Evolutionary conservation across 1,140 invertebrate species (phyloP).

Genomic region (Streblospio benedicti): DNA sequence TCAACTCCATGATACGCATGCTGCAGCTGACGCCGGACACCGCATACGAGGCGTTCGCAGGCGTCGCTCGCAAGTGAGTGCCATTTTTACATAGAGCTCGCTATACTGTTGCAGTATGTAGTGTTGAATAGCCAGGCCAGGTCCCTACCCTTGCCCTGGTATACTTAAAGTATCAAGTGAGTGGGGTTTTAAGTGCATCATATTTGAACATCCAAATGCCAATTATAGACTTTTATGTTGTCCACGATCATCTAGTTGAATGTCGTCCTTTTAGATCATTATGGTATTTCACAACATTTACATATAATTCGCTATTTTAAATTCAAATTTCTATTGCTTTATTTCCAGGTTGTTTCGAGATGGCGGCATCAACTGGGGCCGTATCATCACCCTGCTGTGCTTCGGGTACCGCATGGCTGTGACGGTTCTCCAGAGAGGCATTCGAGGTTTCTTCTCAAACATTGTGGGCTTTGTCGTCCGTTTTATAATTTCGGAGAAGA

Average conservation of each 20-base stretch:
- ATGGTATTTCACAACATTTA: too few species aligned
- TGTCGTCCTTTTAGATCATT: too few species aligned
- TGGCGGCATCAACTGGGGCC: constrained; percentile 34
- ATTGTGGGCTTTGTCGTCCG: constrained; percentile 31
- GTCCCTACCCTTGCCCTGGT: too few species aligned
- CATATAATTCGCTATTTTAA: too few species aligned
- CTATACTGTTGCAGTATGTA: neutral
- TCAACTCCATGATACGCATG: constrained; percentile 29
- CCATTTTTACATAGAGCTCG: neutral
- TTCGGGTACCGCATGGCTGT: constrained; percentile 40
- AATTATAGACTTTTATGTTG: too few species aligned
- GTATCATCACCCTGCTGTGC: constrained; percentile 33
- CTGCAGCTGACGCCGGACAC: constrained; percentile 28
- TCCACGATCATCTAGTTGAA: too few species aligned
- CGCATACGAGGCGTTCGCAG: constrained; percentile 36
- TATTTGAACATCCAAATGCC: too few species aligned
- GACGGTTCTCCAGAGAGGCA: constrained; percentile 22
- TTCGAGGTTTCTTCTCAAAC: constrained; percentile 28
- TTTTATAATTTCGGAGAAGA: constrained; percentile 32
- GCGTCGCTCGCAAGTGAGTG: constrained; percentile 32
- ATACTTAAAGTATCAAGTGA: too few species aligned
- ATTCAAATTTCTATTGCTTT: too few species aligned
- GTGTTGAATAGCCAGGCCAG: too few species aligned
- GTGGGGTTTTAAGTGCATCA: too few species aligned
- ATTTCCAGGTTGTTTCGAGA: constrained; percentile 32